Evolutionary conservation across 2,797 vertebrate genomes (phyloP).

Genomic region (Cryptoprocta ferox): DNA sequence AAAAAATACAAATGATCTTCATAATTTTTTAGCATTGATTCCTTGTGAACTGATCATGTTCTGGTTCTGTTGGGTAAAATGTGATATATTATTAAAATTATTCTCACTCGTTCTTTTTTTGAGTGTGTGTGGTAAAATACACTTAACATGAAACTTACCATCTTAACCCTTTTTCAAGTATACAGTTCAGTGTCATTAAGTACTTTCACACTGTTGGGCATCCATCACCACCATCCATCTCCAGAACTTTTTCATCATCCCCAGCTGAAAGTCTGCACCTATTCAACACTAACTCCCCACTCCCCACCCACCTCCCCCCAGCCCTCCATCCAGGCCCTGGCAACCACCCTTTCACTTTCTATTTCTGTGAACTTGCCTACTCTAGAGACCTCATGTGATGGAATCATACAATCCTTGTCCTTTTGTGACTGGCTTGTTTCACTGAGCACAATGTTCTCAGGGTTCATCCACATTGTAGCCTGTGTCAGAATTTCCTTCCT

Average conservation of each 20-base stretch:
- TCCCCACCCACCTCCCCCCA: too few relatives aligned
- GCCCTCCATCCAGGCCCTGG: too few relatives aligned
- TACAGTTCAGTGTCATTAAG: not conserved
- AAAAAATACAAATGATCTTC: not conserved
- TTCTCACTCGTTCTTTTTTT: not conserved
- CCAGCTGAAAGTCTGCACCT: not conserved
- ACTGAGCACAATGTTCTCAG: not conserved
- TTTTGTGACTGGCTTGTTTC: not conserved
- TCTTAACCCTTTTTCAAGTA: not conserved
- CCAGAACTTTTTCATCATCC: not conserved
- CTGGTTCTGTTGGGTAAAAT: not conserved
- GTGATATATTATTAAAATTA: not conserved
- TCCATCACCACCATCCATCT: not conserved
- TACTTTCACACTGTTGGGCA: not conserved
- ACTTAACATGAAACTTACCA: not conserved
- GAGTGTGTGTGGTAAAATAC: not conserved
- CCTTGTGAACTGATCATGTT: not conserved
- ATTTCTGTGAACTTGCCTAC: not conserved
- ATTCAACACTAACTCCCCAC: not conserved
- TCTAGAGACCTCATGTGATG: not conserved
- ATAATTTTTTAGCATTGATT: not conserved
- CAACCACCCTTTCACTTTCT: not conserved
- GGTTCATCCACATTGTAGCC: not conserved
- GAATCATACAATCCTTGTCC: not conserved
- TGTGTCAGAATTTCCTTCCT: not conserved